Evolutionary conservation across 2,797 vertebrate species (phyloP).

Genomic region (Lacerta agilis): DNA sequence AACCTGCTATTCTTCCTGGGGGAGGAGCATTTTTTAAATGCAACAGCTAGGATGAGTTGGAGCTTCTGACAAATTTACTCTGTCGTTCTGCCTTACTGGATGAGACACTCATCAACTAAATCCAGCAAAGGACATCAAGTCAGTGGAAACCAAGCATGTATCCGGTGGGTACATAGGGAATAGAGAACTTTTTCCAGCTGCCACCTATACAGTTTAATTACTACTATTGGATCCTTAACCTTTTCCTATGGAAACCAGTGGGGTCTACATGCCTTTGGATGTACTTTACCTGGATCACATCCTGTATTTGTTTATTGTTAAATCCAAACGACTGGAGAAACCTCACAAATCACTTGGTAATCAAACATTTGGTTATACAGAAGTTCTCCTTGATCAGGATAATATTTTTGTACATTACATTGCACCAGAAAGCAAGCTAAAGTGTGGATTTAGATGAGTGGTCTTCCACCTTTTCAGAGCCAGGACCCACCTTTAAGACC

Average conservation of each 20-base stretch:
- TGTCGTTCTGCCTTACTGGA: neutral
- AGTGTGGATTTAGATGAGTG: neutral
- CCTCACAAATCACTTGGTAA: neutral
- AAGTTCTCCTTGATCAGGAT: neutral
- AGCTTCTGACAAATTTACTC: neutral
- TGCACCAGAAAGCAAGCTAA: neutral
- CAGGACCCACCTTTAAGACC: neutral
- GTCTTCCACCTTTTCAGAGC: neutral
- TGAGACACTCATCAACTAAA: neutral
- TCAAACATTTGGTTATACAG: neutral
- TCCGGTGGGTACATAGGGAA: neutral
- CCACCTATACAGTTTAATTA: neutral
- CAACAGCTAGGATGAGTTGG: neutral
- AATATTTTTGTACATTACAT: neutral
- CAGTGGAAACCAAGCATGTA: neutral
- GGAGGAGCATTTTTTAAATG: neutral
- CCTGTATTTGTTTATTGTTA: neutral
- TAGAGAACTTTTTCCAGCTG: neutral
- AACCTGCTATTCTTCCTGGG: neutral
- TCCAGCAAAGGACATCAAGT: neutral
- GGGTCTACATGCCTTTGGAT: neutral
- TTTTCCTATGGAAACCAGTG: neutral
- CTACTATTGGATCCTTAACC: neutral
- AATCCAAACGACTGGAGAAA: neutral
- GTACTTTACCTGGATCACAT: neutral